Base-by-base conservation (phyloP, 2,113 vertebrate species). In the Bujurquina vittata region DNA sequence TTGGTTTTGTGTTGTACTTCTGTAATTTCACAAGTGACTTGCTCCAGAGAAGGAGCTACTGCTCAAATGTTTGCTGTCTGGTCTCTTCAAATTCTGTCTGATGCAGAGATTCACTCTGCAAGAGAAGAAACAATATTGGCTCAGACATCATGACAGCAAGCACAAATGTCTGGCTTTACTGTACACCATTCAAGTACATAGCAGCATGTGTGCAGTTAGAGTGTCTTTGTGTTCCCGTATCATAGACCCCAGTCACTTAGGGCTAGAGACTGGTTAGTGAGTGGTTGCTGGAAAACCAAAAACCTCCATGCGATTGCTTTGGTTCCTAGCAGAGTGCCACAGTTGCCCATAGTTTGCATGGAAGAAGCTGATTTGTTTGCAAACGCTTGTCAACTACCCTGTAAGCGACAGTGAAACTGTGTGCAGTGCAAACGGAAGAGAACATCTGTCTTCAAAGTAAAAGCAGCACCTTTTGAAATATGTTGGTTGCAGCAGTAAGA, bases 31-130 rank as follows among this genome's bases (percentile, higher is more conserved):
- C 17, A 54, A 15, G 3, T 37, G 33, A 26, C 11, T 67, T 33
- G 72, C 20, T 57, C 33, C 2, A 63, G 62, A 20, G 0, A 56
- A 20, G 63, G 15, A 83, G 56, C 59, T 46, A 58, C 61, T 67
- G 26, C 31, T 82, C 46, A 61, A 81, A 55, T 63, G 20, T 82
- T 87, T 80, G 43, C 63, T 60, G 40, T 62, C 17, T 65, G 63
- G 20, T 67, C 73, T 55, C 56, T 78, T 49, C 37, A 73, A 63
- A 37, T 35, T 75, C 56, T 11, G 17, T 79, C 69, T 69, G 54
- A 63, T 67, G 61, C 79, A n/a, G 61, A 65, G 57, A 73, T 43
- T 80, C 63, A 23, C 55, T 85, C 78, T 81, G 61, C 67, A 59
- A 40, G 74, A 3, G 4, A 77, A 46, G 35, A 14, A 77, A 79